Conservation (phyloP, 2,113 vertebrate genomes). For the Sylvia atricapilla region DNA sequence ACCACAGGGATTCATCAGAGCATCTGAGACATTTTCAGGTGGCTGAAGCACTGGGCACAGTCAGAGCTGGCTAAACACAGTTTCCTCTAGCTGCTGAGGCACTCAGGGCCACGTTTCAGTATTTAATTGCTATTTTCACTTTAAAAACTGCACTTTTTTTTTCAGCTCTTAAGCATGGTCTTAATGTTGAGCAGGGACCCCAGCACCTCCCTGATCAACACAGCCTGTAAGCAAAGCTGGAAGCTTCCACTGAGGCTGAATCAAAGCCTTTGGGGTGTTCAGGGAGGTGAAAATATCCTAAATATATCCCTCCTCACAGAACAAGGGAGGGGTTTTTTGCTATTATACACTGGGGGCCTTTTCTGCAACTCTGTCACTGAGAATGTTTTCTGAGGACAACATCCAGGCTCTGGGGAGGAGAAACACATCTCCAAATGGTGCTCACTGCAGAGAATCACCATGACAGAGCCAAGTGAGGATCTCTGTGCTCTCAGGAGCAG, state of each 20-base stretch:
- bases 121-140: background rate
- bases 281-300: background rate
- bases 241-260: background rate
- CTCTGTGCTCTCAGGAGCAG: background rate
- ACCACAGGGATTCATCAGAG: background rate
- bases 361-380: fast-evolving
- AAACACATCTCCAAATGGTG: conserved; percentile 30
- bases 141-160: background rate
- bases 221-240: background rate
- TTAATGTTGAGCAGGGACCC: background rate
- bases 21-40: background rate
- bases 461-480: background rate
- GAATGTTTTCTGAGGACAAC: background rate
- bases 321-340: background rate
- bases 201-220: background rate
- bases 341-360: background rate
- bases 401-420: background rate
- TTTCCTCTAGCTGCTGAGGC: background rate
- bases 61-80: background rate
- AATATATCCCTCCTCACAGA: background rate
- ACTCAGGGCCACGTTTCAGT: background rate
- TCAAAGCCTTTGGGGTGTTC: background rate
- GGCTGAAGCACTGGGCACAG: fast-evolving
- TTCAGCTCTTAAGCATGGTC: background rate
- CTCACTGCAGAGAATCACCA: background rate